A percentile compares a stretch with the other conserved stretches of the same genome.
These are phyloP conservation scores for Rhabdomys dilectus DNA, from an alignment of 2,113 vertebrate species.

Conservation along the genomic window DNA sequence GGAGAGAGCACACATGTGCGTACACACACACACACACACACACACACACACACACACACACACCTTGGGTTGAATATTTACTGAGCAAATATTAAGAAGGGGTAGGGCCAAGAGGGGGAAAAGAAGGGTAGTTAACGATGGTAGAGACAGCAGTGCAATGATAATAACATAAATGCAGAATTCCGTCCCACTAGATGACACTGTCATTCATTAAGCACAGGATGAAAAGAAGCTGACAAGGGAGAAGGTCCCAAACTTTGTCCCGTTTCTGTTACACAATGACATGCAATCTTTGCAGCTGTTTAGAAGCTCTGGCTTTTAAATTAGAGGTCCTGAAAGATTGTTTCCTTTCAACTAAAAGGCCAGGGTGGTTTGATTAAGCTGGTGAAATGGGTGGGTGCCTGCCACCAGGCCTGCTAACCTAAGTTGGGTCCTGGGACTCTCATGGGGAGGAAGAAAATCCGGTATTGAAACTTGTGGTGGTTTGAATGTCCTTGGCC, in stretches of 20 bases:
- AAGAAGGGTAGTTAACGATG: not conserved
- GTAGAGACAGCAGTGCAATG: not conserved
- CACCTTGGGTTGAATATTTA: not conserved
- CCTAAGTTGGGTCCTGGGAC: not conserved
- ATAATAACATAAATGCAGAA: not conserved
- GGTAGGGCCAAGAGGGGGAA: not conserved
- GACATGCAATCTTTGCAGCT: not conserved
- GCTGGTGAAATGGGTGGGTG: not conserved
- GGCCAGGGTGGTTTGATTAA: not conserved
- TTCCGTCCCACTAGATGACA: not conserved
- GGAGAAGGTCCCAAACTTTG: not conserved
- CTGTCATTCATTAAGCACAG: constrained; percentile 34
- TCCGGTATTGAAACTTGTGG: not conserved
- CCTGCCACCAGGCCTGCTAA: not conserved
- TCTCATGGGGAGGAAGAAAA: not conserved
- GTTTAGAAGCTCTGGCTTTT: not conserved
- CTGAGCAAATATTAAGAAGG: not conserved
- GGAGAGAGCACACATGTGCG: accelerated
- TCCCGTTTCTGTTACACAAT: not conserved
- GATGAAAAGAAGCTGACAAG: not conserved
- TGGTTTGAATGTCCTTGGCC: no score
- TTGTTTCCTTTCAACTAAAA: not conserved
- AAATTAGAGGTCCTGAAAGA: not conserved
- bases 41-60: not conserved
- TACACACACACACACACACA: not conserved